Percentiles rank a stretch among this genome's conserved stretches.
phyloP scores from a whole-genome alignment of 1,140 invertebrate genomes.

The Arion vulgaris region DNA sequence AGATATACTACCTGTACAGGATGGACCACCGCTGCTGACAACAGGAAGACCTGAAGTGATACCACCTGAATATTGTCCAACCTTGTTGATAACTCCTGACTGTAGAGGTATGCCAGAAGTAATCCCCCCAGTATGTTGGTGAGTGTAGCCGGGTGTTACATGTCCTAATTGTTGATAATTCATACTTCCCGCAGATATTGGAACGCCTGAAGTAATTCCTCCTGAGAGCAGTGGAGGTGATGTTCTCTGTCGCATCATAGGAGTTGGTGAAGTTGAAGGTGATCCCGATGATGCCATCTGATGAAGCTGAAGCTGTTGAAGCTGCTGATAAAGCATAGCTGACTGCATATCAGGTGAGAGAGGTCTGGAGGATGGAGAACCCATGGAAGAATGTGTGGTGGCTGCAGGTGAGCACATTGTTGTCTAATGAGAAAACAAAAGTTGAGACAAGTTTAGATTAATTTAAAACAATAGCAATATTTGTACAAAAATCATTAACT shows the following conservation, averaged over 20 bases:
- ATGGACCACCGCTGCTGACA: neutral
- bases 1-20: neutral
- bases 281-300: slow-evolving; percentile 14
- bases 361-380: slow-evolving; percentile 48
- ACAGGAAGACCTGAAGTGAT: slow-evolving; percentile 27
- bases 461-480: too few relatives aligned
- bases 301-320: slow-evolving; percentile 37
- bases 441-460: too few relatives aligned
- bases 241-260: neutral
- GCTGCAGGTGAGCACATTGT: slow-evolving; percentile 8
- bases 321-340: slow-evolving; percentile 32
- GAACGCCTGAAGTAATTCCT: slow-evolving; percentile 29
- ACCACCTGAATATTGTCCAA: neutral
- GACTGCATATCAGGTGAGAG: slow-evolving; percentile 23
- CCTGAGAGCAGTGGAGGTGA: slow-evolving; percentile 10
- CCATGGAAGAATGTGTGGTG: neutral
- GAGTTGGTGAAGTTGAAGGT: slow-evolving; percentile 23
- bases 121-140: neutral
- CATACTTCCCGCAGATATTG: slow-evolving; percentile 5
- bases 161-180: neutral
- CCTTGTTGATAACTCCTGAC: neutral
- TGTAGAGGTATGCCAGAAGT: neutral
- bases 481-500: too few relatives aligned
- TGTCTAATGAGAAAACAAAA: neutral
- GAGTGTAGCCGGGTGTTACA: slow-evolving; percentile 6